phyloP scores from a whole-genome alignment of 1,140 invertebrate genomes.

The silkworm (Bombyx mori) region ASM3026992v2 NC_085126.1:11741001-11741500 shows the following conservation, averaged over 20 bases:
- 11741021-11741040: too few relatives aligned
- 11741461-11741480: slow-evolving; percentile 28
- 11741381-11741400: slow-evolving; percentile 38
- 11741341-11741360: slow-evolving; percentile 75
- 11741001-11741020: too few relatives aligned
- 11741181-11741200: slow-evolving; percentile 69
- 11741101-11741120: neutral
- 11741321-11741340: slow-evolving; percentile 83
- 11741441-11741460: slow-evolving; percentile 37
- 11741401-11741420: slow-evolving; percentile 36
- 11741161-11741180: slow-evolving; percentile 59
- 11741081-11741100: neutral
- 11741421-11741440: slow-evolving; percentile 57
- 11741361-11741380: slow-evolving; percentile 60
- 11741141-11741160: slow-evolving; percentile 39
- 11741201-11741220: slow-evolving; percentile 81
- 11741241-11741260: slow-evolving; percentile 82
- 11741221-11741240: slow-evolving; percentile 75
- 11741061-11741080: neutral
- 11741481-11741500: slow-evolving; percentile 24
- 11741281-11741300: slow-evolving; percentile 60
- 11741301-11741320: slow-evolving; percentile 79
- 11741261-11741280: slow-evolving; percentile 32
- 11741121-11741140: slow-evolving; percentile 39
- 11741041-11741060: too few relatives aligned